Conservation (phyloP, 2,113 vertebrate species). For the Alectura lathami region DNA sequence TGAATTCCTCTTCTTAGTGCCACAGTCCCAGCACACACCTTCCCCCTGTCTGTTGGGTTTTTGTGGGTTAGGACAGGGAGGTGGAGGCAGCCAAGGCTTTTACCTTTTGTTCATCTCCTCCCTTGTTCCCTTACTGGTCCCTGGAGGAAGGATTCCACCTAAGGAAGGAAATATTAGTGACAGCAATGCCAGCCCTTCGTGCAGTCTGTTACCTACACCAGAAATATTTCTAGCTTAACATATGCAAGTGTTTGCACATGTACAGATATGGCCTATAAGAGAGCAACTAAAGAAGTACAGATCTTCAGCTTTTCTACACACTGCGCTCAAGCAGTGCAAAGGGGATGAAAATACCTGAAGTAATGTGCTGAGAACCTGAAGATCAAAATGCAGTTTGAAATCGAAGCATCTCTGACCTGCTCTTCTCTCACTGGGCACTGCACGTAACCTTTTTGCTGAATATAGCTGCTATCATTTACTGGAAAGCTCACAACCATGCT, state of each 20-base stretch:
- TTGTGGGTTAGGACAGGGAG: not conserved
- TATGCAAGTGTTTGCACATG: not conserved
- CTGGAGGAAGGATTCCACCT: not conserved
- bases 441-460: not conserved
- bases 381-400: not conserved
- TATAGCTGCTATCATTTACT: not conserved
- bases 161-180: not conserved
- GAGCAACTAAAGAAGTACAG: not conserved
- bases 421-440: not conserved
- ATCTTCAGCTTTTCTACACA: not conserved
- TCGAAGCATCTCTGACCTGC: not conserved
- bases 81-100: not conserved
- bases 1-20: not conserved
- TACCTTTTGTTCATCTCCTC: not conserved
- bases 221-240: not conserved
- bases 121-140: not conserved
- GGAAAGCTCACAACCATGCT: rapidly evolving
- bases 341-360: not conserved
- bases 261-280: not conserved
- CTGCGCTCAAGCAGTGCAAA: not conserved
- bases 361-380: not conserved
- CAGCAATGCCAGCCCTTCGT: not conserved
- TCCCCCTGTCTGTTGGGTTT: not conserved
- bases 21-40: not conserved
- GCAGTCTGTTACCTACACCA: not conserved